A percentile compares a stretch with the other conserved stretches of the same genome.
These are phyloP conservation scores for Platyscapa corneri DNA, from an alignment of 1,140 invertebrate species.

Conservation along the genomic window DNA sequence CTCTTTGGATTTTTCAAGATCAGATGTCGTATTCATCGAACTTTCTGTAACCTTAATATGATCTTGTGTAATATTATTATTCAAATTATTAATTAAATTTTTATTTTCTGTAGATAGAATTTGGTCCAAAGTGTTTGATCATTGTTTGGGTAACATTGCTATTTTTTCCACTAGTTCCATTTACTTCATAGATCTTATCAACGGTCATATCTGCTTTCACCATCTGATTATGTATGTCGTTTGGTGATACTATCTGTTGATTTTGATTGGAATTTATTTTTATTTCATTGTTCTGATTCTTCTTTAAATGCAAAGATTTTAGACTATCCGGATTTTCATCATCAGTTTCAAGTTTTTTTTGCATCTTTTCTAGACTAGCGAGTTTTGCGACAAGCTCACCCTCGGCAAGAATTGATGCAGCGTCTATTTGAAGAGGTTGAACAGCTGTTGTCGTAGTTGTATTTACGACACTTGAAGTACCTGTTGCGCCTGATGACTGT, in stretches of 20 bases:
- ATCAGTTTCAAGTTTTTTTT: not conserved
- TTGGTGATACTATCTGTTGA: not conserved
- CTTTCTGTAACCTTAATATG: not conserved
- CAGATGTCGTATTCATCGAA: not conserved
- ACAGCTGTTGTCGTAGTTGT: constrained; percentile 70
- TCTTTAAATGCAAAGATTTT: not conserved
- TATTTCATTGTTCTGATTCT: not conserved
- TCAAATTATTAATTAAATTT: not conserved
- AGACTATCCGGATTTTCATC: not conserved
- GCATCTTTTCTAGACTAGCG: constrained; percentile 30
- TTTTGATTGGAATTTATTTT: not conserved
- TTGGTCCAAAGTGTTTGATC: constrained; percentile 46
- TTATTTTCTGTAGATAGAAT: not conserved
- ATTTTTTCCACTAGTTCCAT: not conserved
- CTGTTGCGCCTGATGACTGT: constrained; percentile 61
- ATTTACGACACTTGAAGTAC: constrained; percentile 70
- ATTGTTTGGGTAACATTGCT: constrained; percentile 25
- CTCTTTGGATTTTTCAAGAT: not conserved
- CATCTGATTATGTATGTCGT: not conserved
- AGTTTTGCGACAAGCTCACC: constrained; percentile 40
- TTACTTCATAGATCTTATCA: constrained; percentile 25
- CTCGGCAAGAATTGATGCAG: constrained; percentile 49
- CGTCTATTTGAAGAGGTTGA: constrained; percentile 67
- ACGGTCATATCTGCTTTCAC: not conserved
- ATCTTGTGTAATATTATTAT: constrained; percentile 17